A percentile compares a stretch with the other conserved stretches of the same genome.
These are phyloP conservation scores for Hylaea fasciaria DNA, from an alignment of 2,888 invertebrate species.

Conservation along the genomic window DNA sequence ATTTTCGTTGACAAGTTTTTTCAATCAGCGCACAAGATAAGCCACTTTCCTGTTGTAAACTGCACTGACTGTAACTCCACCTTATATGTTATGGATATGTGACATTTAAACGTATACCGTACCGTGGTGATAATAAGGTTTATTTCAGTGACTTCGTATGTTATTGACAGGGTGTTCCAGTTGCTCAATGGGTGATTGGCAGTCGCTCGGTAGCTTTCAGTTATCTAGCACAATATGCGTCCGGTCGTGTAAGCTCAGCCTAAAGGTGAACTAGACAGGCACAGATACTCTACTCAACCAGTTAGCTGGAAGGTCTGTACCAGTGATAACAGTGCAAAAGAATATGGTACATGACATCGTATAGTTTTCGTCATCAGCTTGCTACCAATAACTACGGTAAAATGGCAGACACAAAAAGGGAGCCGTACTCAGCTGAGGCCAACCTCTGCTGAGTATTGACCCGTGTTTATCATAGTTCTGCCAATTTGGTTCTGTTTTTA, in stretches of 20 bases:
- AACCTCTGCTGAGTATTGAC: too few relatives aligned
- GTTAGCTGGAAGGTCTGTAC: too few relatives aligned
- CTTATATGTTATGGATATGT: too few relatives aligned
- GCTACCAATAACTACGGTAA: too few relatives aligned
- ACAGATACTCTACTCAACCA: too few relatives aligned
- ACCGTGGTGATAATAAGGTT: background rate
- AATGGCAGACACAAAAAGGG: too few relatives aligned
- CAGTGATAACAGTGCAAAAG: too few relatives aligned
- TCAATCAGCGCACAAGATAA: conserved; percentile 33
- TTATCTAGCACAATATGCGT: conserved; percentile 57
- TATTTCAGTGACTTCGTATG: conserved; percentile 4
- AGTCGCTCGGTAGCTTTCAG: conserved; percentile 53
- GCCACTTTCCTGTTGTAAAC: conserved; percentile 33
- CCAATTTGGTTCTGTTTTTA: too few relatives aligned
- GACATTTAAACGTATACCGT: background rate
- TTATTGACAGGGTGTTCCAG: conserved; percentile 46
- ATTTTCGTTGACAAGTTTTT: conserved; percentile 37
- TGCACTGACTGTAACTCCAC: conserved; percentile 4
- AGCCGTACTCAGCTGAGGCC: too few relatives aligned
- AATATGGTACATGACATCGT: too few relatives aligned
- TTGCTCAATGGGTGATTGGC: conserved; percentile 52
- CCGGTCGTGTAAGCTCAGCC: conserved; percentile 43
- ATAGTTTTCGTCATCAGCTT: too few relatives aligned
- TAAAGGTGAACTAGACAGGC: conserved; percentile 10
- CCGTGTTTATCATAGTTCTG: too few relatives aligned